These are phyloP conservation scores for Sitophilus oryzae DNA, from an alignment of 1,140 invertebrate genomes.

Conservation along the genomic window DNA sequence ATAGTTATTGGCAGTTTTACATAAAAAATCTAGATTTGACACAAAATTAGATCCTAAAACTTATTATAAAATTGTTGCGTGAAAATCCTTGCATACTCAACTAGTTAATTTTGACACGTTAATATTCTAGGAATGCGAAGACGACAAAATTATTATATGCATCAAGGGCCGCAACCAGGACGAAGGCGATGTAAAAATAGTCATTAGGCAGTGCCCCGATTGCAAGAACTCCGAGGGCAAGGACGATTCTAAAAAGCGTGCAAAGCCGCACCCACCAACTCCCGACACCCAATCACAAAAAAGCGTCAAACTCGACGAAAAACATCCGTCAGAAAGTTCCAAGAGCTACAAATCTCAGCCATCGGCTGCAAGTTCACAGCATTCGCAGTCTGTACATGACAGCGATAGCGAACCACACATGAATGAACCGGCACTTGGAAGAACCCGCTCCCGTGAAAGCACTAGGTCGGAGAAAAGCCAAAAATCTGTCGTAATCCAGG, in stretches of 20 bases:
- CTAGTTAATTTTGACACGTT: no score
- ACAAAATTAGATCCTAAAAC: no score
- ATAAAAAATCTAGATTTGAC: no score
- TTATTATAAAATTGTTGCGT: no score
- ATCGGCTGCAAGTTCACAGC: neutral
- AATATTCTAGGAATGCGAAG: constrained; percentile 14
- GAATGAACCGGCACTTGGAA: no score
- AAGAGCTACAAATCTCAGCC: neutral
- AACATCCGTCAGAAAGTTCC: no score
- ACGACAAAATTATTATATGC: constrained; percentile 25
- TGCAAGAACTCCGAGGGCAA: constrained; percentile 16
- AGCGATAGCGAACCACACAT: neutral
- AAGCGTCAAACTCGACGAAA: no score
- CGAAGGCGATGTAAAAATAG: constrained; percentile 28
- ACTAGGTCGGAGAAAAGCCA: neutral
- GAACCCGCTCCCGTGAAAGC: neutral
- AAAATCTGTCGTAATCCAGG: neutral
- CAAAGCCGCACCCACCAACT: neutral
- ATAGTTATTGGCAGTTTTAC: no score
- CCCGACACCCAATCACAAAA: neutral
- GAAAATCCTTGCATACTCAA: no score
- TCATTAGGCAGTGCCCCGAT: constrained; percentile 31
- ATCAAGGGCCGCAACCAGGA: constrained; percentile 29
- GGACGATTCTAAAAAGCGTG: neutral
- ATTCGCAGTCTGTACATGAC: neutral